Evolutionary conservation across 92 coral and sea anemone genomes (phyloP).

Genomic region (Palythoa grandis): DNA sequence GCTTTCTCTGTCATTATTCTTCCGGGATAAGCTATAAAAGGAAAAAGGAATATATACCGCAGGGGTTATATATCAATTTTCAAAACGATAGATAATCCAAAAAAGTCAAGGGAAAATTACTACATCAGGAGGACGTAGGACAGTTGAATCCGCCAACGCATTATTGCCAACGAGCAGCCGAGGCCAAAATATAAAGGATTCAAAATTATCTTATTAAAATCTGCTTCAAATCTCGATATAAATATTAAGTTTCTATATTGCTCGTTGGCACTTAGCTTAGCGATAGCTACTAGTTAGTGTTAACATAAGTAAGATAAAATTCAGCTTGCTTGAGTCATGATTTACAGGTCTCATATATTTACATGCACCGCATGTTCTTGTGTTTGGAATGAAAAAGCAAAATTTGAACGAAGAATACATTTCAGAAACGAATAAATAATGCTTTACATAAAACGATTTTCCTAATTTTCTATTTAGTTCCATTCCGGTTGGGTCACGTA

Average conservation of each 20-base stretch:
- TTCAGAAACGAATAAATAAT: no score
- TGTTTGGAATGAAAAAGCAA: background rate
- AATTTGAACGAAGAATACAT: no score
- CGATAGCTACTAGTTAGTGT: no score
- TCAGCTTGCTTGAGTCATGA: background rate
- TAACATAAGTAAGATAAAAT: background rate
- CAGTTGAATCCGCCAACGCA: background rate
- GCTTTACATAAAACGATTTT: no score
- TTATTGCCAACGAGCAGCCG: no score
- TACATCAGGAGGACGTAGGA: background rate
- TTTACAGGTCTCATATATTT: background rate
- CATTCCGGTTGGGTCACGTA: conserved; percentile 20
- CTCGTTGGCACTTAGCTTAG: no score
- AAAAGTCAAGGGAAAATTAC: background rate
- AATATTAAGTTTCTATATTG: no score
- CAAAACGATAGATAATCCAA: conserved; percentile 1
- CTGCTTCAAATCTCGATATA: no score
- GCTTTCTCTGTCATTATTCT: background rate
- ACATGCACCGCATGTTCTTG: background rate
- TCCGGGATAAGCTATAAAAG: conserved; percentile 19
- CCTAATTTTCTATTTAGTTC: background rate
- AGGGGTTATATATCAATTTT: background rate
- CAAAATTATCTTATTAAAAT: no score
- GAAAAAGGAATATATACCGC: background rate
- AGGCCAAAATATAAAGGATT: no score